Evolutionary conservation across 2,888 invertebrate species (phyloP), one percentile per base, ranked within the genome.

Genomic region (Euzetes globulus): DNA sequence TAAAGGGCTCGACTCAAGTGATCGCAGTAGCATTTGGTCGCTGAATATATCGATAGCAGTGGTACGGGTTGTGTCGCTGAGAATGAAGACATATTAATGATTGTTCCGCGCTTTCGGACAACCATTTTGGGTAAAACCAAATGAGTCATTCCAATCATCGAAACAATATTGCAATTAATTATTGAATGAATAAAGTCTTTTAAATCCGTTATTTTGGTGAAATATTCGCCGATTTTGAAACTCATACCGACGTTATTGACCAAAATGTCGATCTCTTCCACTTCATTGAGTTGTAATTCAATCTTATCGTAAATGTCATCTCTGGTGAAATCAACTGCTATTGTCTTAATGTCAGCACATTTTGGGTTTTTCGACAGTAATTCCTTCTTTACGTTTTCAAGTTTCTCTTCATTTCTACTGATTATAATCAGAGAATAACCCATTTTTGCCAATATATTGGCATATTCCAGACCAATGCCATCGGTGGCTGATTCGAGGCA

Each of bases 21-120:
- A 77, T 83, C 83, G 13, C 83, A 76, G 72, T 78, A 79, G 15
- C 75, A 90, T 87, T 95, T 95, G 2, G 91, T 89, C 1, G 94
- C 94, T 0, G 91, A 90, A 82, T 95, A 95, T 0, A 93, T 89
- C 0, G 92, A 88, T 90, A 94, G 90, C 71, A 92, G 84, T 0
- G 95, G 94, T 77, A 92, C 83, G 0, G 94, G 92, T 81, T 91
- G 90, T 72, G 91, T 83, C 82, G 93, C 93, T 0, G 94, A 90
- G 1, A 91, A 91, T 0, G 94, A 94, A 0, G 94, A 92, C n/a
- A 95, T 87, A 81, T 94, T 94, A 37, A 95, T 90, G 70, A 95
- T 87, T 0, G 92, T 93, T 0, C 95, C 95, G 72, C 86, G 86
- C 1, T 88, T 86, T 73, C 82, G 81, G 73, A 68, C 45, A 58